A percentile compares a stretch with the other conserved stretches of the same genome.
Evolutionary conservation across 2,113 vertebrate genomes (phyloP).

Genomic region (Xiphophorus hellerii): DNA sequence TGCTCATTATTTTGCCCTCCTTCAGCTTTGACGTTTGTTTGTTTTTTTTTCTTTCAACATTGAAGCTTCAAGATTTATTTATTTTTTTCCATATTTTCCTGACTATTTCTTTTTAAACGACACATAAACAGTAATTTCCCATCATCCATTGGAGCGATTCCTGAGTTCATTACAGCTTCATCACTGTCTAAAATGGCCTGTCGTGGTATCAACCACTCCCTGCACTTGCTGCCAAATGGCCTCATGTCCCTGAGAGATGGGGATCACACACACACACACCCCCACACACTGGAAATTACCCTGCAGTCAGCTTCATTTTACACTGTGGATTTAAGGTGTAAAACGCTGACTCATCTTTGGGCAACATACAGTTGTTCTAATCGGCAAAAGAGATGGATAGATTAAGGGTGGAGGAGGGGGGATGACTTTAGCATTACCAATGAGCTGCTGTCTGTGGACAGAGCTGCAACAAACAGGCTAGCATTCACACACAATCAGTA

Average conservation of each 20-base stretch:
- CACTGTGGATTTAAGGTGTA: slow-evolving; percentile 51
- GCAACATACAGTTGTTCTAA: slow-evolving; percentile 54
- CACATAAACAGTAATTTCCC: background rate
- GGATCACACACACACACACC: slow-evolving; percentile 25
- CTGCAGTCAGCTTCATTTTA: slow-evolving; percentile 69
- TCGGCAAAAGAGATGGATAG: slow-evolving; percentile 50
- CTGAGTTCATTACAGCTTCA: slow-evolving; percentile 13
- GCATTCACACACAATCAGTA: slow-evolving; percentile 24
- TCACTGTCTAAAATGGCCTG: slow-evolving; percentile 40
- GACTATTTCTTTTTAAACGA: background rate
- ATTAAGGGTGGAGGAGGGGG: slow-evolving; percentile 16
- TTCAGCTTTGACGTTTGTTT: slow-evolving; percentile 7
- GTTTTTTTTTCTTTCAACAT: slow-evolving; percentile 12
- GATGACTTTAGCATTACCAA: slow-evolving; percentile 47
- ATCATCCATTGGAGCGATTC: slow-evolving; percentile 22
- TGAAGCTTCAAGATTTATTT: slow-evolving; percentile 28
- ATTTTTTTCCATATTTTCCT: slow-evolving; percentile 17
- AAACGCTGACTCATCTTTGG: slow-evolving; percentile 74
- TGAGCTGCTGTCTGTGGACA: slow-evolving; percentile 41
- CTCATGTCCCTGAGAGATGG: slow-evolving; percentile 37
- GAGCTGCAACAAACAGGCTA: slow-evolving; percentile 6
- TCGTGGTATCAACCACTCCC: slow-evolving; percentile 34
- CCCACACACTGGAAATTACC: slow-evolving; percentile 57
- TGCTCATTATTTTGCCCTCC: slow-evolving; percentile 19
- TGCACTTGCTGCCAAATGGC: slow-evolving; percentile 36